These are phyloP conservation scores for Drosophila nigricruria DNA, from an alignment of 2,888 invertebrate species.

Conservation along the genomic window DNA sequence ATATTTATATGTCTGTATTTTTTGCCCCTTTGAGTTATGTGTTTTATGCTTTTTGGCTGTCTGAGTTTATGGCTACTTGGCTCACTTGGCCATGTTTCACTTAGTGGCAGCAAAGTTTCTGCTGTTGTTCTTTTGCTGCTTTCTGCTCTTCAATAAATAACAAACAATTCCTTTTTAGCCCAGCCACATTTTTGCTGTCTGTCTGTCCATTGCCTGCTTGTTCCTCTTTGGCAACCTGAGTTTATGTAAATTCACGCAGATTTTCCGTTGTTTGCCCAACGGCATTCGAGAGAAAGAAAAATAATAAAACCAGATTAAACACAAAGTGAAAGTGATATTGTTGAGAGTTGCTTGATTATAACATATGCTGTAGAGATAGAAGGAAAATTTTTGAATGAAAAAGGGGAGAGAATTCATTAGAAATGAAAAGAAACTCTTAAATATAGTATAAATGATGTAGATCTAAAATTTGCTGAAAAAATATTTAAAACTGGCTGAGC, in stretches of 20 bases:
- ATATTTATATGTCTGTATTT: not conserved
- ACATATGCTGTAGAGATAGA: not conserved
- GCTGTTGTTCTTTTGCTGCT: conserved; percentile 9
- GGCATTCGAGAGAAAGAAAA: not conserved
- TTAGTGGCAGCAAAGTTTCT: conserved; percentile 39
- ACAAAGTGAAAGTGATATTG: not conserved
- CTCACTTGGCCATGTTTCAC: conserved; percentile 53
- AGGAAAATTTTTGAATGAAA: not conserved
- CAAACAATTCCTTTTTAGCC: conserved; percentile 26
- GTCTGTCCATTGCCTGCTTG: not conserved
- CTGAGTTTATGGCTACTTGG: conserved; percentile 25
- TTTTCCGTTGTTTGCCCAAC: conserved; percentile 29
- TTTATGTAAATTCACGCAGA: conserved; percentile 53
- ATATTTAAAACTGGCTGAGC: not conserved
- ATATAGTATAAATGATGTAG: not conserved
- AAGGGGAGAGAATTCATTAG: not conserved
- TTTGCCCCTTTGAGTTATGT: conserved; percentile 29
- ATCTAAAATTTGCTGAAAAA: not conserved
- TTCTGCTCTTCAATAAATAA: conserved; percentile 45
- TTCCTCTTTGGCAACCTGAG: conserved; percentile 20
- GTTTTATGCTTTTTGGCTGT: conserved; percentile 18
- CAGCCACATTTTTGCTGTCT: conserved; percentile 13
- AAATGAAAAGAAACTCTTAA: not conserved
- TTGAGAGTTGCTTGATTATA: not conserved
- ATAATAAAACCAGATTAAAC: not conserved